Evolutionary conservation across 2,113 vertebrate species (phyloP).

Genomic region (Stomatorhinus ivindoensis): DNA sequence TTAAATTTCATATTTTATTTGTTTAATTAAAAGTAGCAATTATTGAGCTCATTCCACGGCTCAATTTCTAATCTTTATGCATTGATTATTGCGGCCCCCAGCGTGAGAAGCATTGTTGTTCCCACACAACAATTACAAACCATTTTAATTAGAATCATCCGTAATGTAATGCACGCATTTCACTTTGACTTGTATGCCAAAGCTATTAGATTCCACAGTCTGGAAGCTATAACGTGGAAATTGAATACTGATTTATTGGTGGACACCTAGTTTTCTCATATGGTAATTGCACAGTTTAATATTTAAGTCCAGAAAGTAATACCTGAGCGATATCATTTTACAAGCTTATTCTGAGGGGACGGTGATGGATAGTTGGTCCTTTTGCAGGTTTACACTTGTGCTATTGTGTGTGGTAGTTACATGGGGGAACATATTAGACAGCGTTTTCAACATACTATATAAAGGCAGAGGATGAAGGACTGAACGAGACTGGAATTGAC

Average conservation of each 20-base stretch:
- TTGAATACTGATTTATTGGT: background rate
- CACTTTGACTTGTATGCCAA: background rate
- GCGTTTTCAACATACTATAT: background rate
- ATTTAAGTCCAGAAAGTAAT: background rate
- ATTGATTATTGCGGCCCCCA: background rate
- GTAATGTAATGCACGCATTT: background rate
- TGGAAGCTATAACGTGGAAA: background rate
- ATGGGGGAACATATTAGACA: background rate
- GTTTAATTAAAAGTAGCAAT: slow-evolving; percentile 1
- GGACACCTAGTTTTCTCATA: background rate
- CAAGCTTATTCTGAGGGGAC: background rate
- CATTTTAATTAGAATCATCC: background rate
- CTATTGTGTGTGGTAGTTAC: background rate
- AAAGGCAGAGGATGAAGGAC: background rate
- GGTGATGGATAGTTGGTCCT: background rate
- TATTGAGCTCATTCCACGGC: background rate
- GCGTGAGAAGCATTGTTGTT: background rate
- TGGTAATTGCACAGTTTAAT: background rate
- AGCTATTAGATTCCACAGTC: background rate
- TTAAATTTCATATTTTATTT: background rate
- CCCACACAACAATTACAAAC: background rate
- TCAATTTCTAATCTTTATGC: background rate
- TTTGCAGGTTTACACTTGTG: background rate
- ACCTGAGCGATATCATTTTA: background rate
- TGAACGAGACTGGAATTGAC: background rate